Evolutionary conservation across 2,797 vertebrate genomes (phyloP), one percentile per base, ranked within the genome.

Genomic region (Muscicapa comitata): DNA sequence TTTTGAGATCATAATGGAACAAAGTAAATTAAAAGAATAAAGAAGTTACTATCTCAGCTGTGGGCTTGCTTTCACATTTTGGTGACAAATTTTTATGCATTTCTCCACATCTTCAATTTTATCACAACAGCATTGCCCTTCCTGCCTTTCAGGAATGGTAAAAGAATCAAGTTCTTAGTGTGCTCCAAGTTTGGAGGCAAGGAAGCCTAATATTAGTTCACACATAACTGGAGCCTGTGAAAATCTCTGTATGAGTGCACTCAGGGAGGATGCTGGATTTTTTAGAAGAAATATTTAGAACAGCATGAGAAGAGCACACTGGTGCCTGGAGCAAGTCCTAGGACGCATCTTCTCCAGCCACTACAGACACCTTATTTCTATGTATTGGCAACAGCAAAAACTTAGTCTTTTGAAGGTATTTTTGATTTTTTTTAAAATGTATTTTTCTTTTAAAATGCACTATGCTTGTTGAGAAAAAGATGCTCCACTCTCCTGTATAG

Each of bases 231-330:
- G 40, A 67, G 16, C 11, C 5, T 14, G 55, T 70, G 61, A 42
- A 86, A 74, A 47, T 63, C 4, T 62, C 20, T 59, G 24, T 17
- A 37, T 59, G 40, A 19, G 0, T 73, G 5, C 11, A 21, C 4
- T 53, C 2, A 21, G 8, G 2, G 3, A 1, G 1, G 33, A 53
- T 20, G 11, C 1, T 25, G 4, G 2, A 5, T 14, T 47, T 62
- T 72, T 72, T 53, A 3, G 3, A 13, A 14, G 20, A 26, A 77
- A 23, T 29, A 42, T 8, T 42, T 38, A n/a, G 28, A 77, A 37
- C 3, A 53, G 7, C 19, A 28, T 45, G 18, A 50, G 25, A 50
- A 28, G 8, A 82, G 5, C 25, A 33, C 33, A 8, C 1, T 65
- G 8, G 3, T 72, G 20, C n/a, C 14, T 59, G 14, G 17, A 72